These are phyloP conservation scores for Phylloscopus collybita DNA, from an alignment of 2,797 vertebrate species.

Conservation along the genomic window DNA sequence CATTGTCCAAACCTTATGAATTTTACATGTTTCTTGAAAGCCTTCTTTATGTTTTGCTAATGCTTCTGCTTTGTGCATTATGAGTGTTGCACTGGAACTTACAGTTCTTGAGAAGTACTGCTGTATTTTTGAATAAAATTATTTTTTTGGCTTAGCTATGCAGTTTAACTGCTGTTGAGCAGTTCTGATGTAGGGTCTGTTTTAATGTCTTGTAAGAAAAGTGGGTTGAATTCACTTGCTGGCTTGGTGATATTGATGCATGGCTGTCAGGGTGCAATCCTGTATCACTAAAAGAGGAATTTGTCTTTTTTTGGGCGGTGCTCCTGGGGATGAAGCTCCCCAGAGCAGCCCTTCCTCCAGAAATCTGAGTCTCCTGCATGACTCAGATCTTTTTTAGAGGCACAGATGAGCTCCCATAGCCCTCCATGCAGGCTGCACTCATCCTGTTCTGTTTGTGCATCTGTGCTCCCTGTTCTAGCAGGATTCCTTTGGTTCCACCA, in stretches of 20 bases:
- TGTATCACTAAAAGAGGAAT: not conserved
- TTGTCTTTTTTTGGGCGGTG: not conserved
- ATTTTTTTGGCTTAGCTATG: not conserved
- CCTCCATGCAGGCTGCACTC: not conserved
- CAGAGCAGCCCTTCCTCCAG: not conserved
- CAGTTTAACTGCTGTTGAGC: not conserved
- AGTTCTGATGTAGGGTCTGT: not conserved
- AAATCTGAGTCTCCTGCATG: not conserved
- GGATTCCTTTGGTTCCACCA: not conserved
- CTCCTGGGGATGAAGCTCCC: not conserved
- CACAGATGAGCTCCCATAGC: not conserved
- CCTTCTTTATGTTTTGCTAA: fast-evolving
- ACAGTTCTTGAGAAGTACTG: not conserved
- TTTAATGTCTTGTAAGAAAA: not conserved
- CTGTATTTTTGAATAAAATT: not conserved
- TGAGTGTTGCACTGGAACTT: not conserved
- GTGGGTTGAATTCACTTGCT: not conserved
- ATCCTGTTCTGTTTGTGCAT: fast-evolving
- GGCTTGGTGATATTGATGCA: fast-evolving
- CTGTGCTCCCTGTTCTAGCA: fast-evolving
- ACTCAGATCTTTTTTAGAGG: not conserved
- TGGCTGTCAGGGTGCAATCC: not conserved
- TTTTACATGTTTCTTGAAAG: not conserved
- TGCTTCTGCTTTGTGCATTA: not conserved
- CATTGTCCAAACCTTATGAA: not conserved